Percentiles rank a stretch among this genome's conserved stretches.
Evolutionary conservation across 2,113 vertebrate species (phyloP).

Genomic region (Pteronura brasiliensis): DNA sequence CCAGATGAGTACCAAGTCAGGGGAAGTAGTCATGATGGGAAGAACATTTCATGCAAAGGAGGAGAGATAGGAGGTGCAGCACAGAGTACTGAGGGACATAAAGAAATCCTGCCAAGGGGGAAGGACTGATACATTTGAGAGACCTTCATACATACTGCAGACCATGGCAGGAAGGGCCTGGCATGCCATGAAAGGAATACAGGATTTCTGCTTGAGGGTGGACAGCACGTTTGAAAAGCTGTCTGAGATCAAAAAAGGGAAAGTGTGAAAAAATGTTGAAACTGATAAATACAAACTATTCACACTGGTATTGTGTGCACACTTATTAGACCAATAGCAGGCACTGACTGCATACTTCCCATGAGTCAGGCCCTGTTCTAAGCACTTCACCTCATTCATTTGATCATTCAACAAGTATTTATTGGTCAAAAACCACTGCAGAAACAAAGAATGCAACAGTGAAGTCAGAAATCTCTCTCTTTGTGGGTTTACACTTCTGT

Average conservation of each 20-base stretch:
- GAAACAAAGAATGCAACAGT: neutral
- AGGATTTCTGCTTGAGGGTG: neutral
- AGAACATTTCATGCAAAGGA: neutral
- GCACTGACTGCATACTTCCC: neutral
- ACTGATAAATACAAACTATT: neutral
- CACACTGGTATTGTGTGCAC: neutral
- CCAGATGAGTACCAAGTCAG: neutral
- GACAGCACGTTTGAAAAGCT: neutral
- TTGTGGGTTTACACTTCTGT: neutral
- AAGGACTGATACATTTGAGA: neutral
- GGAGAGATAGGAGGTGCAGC: neutral
- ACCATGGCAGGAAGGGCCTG: accelerated
- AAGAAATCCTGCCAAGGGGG: neutral
- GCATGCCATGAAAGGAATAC: neutral
- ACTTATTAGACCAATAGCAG: neutral
- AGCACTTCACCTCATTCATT: neutral
- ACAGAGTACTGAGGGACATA: neutral
- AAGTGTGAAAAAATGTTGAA: neutral
- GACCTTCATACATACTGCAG: neutral
- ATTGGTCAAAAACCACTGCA: neutral
- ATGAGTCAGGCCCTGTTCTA: neutral
- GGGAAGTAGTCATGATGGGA: neutral
- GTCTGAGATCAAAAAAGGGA: neutral
- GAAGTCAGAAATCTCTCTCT: neutral
- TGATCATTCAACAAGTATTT: neutral